Evolutionary conservation across 2,113 vertebrate genomes (phyloP), one percentile per base, ranked within the genome.

Genomic region (Sebastes fasciatus): DNA sequence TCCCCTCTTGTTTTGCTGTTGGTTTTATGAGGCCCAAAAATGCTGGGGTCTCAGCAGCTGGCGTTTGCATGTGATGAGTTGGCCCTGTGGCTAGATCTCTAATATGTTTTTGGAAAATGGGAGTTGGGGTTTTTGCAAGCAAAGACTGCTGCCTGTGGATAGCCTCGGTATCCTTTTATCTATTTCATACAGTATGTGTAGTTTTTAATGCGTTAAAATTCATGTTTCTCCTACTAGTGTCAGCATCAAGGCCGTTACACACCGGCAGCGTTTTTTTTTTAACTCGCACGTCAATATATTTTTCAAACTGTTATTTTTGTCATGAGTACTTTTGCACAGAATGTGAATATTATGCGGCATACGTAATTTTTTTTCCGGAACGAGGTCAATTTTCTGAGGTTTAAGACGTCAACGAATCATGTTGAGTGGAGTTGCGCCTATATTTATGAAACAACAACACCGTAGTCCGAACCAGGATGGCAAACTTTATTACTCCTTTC

Each of bases 1-100:
- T 76, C 86, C 80, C 73, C 42, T 74, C 70, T 85, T 91, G 86
- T 93, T 89, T 93, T 92, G 90, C 90, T 90, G 80, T 87, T 82
- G 86, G 82, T 92, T 94, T 92, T 94, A 93, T 57, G 86, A 93
- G 92, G 66, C 88, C 82, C 68, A 61, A 52, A 80, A 86, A 88
- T 68, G 78, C 88, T 69, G 43, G 78, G 66, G 86, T 88, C 89
- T 57, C 79, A 72, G 88, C 89, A 92, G 88, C 80, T 85, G 86
- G 70, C 21, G 70, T 88, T 88, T 86, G 80, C 86, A 82, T 89
- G 88, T 75, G 86, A 93, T 84, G 83, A 89, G 65, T 74, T 86
- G 61, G 72, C 76, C 84, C 87, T 74, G 45, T 76, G 78, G 84
- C 78, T 89, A 46, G 45, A 49, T 58, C 83, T 72, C 55, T 69